phyloP scores from a whole-genome alignment of 2,113 vertebrate genomes.

The Heteronetta atricapilla region DNA sequence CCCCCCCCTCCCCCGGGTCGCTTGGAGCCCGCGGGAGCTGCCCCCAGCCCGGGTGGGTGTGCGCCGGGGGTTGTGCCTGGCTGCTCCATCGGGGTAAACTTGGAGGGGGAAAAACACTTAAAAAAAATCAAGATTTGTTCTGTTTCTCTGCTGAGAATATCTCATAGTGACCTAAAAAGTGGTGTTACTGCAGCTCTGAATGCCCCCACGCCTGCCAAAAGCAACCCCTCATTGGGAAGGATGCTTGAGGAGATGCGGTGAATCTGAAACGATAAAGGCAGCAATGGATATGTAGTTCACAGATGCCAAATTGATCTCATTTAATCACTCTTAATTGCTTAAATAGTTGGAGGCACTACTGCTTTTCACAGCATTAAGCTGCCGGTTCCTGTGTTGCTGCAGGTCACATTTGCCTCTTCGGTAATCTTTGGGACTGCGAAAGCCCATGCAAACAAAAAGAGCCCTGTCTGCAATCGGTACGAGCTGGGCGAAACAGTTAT shows the following conservation, averaged over 20 bases:
- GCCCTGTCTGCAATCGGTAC: accelerated
- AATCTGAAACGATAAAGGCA: accelerated
- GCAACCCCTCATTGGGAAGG: no score
- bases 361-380: not conserved
- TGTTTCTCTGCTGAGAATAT: no score
- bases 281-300: not conserved
- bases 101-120: no score
- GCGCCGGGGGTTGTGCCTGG: no score
- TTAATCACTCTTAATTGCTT: not conserved
- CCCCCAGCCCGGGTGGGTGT: no score
- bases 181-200: not conserved
- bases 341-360: accelerated
- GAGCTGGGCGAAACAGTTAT: not conserved
- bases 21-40: no score
- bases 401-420: accelerated
- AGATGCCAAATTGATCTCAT: not conserved
- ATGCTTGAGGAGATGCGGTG: not conserved
- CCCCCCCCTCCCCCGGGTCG: no score
- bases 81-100: no score
- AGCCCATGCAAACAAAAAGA: not conserved
- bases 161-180: accelerated
- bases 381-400: not conserved
- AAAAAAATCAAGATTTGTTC: no score
- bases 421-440: accelerated
- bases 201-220: not conserved